These are phyloP conservation scores for Araneus ventricosus DNA, from an alignment of 1,140 invertebrate species.

Conservation along the genomic window DNA sequence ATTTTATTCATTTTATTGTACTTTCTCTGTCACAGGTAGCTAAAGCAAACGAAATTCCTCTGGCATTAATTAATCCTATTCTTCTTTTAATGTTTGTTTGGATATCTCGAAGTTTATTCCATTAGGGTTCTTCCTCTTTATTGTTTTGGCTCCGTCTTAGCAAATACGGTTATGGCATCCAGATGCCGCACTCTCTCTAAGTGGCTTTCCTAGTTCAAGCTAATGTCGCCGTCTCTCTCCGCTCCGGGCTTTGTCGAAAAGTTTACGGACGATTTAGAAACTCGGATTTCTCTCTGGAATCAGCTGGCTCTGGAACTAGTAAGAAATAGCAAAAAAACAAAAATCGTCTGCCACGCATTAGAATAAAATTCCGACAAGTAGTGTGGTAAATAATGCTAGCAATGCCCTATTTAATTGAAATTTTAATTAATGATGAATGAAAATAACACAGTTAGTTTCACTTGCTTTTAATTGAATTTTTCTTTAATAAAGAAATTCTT, in stretches of 20 bases:
- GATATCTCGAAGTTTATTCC: background rate
- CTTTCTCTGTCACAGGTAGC: background rate
- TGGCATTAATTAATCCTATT: background rate
- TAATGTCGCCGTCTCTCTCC: background rate
- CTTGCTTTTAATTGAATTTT: too few relatives aligned
- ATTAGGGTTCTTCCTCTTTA: background rate
- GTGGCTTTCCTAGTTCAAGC: background rate
- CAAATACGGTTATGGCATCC: background rate
- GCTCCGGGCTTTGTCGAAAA: background rate
- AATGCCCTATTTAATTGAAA: too few relatives aligned
- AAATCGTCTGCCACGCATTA: background rate
- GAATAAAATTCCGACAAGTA: background rate
- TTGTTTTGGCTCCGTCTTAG: background rate
- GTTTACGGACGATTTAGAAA: background rate
- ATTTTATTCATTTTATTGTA: background rate
- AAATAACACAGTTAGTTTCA: too few relatives aligned
- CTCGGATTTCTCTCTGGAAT: background rate
- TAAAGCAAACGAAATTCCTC: background rate
- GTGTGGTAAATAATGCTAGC: too few relatives aligned
- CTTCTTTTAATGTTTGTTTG: background rate
- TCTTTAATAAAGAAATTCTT: too few relatives aligned
- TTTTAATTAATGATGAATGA: too few relatives aligned
- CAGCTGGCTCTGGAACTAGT: too few relatives aligned
- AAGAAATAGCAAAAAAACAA: too few relatives aligned
- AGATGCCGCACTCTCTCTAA: background rate